Evolutionary conservation across 2,113 vertebrate genomes (phyloP).

Genomic region (Atlantisia rogersi): DNA sequence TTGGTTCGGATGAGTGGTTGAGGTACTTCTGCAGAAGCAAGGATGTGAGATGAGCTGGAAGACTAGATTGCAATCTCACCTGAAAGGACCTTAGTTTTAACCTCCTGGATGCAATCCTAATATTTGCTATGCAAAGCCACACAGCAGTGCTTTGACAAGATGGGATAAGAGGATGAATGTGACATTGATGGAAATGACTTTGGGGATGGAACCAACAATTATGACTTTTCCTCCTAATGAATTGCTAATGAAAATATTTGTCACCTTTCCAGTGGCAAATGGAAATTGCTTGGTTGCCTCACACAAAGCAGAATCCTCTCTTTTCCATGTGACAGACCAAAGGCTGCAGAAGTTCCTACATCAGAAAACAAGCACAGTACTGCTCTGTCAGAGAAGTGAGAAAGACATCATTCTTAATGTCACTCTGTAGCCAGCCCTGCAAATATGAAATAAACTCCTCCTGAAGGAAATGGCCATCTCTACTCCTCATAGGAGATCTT

Average conservation of each 20-base stretch:
- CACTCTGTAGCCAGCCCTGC: not conserved
- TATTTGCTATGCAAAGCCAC: not conserved
- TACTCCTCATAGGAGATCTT: not conserved
- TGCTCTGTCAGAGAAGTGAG: not conserved
- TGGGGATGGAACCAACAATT: not conserved
- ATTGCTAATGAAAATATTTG: not conserved
- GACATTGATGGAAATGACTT: not conserved
- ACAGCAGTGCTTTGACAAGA: not conserved
- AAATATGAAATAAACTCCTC: not conserved
- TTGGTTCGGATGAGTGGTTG: accelerated
- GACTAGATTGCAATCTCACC: not conserved
- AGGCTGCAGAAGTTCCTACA: not conserved
- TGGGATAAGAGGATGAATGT: not conserved
- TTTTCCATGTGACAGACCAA: not conserved
- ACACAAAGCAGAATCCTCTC: not conserved
- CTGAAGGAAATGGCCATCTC: not conserved
- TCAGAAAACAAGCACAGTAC: not conserved
- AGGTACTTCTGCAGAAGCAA: not conserved
- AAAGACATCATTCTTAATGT: not conserved
- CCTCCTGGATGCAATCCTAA: not conserved
- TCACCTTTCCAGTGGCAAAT: not conserved
- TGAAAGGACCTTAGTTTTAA: not conserved
- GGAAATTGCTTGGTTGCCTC: not conserved
- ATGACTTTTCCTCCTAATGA: not conserved
- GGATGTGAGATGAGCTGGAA: not conserved